phyloP scores from a whole-genome alignment of 2,888 invertebrate genomes.

The Drosophila paramelanica region DNA sequence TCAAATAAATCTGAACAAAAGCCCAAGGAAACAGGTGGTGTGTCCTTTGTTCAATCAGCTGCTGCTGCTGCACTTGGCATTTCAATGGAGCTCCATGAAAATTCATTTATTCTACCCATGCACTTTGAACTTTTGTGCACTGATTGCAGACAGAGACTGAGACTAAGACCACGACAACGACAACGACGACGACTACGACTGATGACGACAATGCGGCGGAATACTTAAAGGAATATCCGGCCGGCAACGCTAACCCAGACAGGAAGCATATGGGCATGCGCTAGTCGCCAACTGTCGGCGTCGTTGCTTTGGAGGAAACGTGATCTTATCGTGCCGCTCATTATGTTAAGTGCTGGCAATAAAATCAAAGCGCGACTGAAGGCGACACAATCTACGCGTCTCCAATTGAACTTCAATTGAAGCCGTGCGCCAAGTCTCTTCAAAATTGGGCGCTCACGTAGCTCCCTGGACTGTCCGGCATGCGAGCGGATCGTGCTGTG shows the following conservation, averaged over 20 bases:
- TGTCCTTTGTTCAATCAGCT: slow-evolving; percentile 63
- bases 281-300: slow-evolving; percentile 61
- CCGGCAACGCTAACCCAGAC: slow-evolving; percentile 44
- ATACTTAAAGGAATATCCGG: slow-evolving; percentile 77
- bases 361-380: slow-evolving; percentile 70
- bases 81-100: slow-evolving; percentile 43
- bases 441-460: slow-evolving; percentile 57
- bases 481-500: slow-evolving; percentile 58
- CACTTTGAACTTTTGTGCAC: slow-evolving; percentile 75
- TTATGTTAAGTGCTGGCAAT: slow-evolving; percentile 79
- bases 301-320: slow-evolving; percentile 62
- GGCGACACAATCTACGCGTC: slow-evolving; percentile 63
- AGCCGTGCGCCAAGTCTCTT: slow-evolving; percentile 54
- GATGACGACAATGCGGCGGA: slow-evolving; percentile 38
- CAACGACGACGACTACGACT: slow-evolving; percentile 15
- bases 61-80: slow-evolving; percentile 49
- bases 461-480: slow-evolving; percentile 15
- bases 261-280: slow-evolving; percentile 75
- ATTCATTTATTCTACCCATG: slow-evolving; percentile 59
- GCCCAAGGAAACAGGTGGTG: slow-evolving; percentile 77
- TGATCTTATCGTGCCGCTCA: slow-evolving; percentile 76
- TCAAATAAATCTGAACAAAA: slow-evolving; percentile 58
- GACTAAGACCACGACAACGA: slow-evolving; percentile 12
- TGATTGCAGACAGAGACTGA: slow-evolving; percentile 47
- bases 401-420: slow-evolving; percentile 76